Base-by-base conservation (phyloP, 2,113 vertebrate genomes). In the Turnix velox region DNA sequence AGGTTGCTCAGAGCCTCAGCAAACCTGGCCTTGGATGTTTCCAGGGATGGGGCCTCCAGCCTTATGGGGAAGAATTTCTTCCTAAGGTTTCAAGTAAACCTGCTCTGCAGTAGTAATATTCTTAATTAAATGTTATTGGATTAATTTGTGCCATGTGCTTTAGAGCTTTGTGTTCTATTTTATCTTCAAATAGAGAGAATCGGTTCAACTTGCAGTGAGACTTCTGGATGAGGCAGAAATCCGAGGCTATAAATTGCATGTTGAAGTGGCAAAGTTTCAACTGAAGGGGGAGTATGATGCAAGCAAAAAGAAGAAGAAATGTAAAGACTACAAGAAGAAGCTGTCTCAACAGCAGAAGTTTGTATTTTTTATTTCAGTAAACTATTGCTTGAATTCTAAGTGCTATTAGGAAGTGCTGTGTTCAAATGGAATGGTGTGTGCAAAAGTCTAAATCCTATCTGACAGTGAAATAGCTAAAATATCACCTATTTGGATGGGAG, bases 281-380 rank as follows among this genome's bases (percentile, higher is more conserved):
- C 97, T 99, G 40, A 99, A 99, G 96, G 99, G 99, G 55, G 97
- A 98, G 87, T 99, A 99, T 27, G 99, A 99, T 45, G 98, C 99
- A 95, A 99, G 97, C 95, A 99, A 99, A 94, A 99, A 99, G 97
- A 99, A 98, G 96, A 99, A 99, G 97, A 99, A 99, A 93, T 98
- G 69, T 96, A 99, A 99, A 97, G 99, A 99, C 74, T 99, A 99
- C 90, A 98, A 95, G 96, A 99, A 99, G 97, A 99, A 97, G 84
- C 42, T 99, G 55, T 98, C 98, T 79, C 96, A 97, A 93, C 99
- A 99, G 88, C 99, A 99, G 94, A 99, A 99, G 99, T 99, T 97
- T 59, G 97, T 94, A 80, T 73, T 75, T 62, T 75, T 96, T 71
- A 58, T 92, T 93, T 95, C 87, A 80, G 24, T 93, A 75, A 63